phyloP scores from a whole-genome alignment of 2,888 invertebrate genomes.

The Diarsia brunnea region DNA sequence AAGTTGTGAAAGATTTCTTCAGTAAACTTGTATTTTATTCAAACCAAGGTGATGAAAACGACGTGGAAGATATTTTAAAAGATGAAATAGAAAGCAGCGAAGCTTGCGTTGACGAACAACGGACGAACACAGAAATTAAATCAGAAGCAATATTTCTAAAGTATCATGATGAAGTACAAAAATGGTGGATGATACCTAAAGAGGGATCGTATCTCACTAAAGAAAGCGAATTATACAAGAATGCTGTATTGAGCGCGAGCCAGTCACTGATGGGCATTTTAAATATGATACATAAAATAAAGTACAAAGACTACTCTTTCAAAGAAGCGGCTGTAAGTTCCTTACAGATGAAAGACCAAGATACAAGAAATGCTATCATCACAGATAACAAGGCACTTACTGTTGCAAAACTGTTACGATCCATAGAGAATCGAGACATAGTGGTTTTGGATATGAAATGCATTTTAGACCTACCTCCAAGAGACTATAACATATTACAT shows the following conservation, averaged over 20 bases:
- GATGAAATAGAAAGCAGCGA: conserved; percentile 18
- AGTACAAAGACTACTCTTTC: conserved; percentile 18
- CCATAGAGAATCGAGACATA: not conserved
- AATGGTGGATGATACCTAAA: conserved; percentile 45
- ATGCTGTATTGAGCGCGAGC: conserved; percentile 5
- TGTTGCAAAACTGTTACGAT: conserved; percentile 2
- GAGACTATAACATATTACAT: not conserved
- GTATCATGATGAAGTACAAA: conserved; percentile 47
- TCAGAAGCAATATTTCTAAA: conserved; percentile 38
- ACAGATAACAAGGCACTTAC: conserved; percentile 14
- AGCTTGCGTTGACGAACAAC: not conserved
- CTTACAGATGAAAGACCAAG: not conserved
- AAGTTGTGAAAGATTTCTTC: conserved; percentile 23
- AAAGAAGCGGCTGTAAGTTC: conserved; percentile 9
- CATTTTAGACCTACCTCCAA: conserved; percentile 5
- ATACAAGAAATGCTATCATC: not conserved
- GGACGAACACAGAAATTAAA: not conserved
- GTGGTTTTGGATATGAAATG: conserved; percentile 16
- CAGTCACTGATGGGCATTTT: not conserved
- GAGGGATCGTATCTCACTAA: conserved; percentile 35
- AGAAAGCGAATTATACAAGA: conserved; percentile 11
- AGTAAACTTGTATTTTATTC: conserved; percentile 24
- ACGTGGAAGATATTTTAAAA: conserved; percentile 11
- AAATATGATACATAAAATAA: conserved; percentile 22
- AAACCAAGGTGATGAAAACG: conserved; percentile 23